Evolutionary conservation across 2,888 invertebrate genomes (phyloP).

Genomic region (Pristionchus entomophagus): DNA sequence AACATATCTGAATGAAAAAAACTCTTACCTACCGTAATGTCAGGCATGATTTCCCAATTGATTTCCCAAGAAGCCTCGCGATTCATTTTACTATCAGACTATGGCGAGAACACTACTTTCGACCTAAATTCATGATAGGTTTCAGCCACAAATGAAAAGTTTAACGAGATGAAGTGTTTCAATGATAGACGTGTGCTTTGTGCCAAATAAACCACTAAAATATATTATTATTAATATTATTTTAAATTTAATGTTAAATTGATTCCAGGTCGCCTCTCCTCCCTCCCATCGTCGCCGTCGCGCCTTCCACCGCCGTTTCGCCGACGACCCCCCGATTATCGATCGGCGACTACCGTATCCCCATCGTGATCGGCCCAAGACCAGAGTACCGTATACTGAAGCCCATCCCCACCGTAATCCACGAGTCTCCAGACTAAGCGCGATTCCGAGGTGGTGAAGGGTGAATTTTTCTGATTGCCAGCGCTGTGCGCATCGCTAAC

Average conservation of each 20-base stretch:
- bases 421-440: background rate
- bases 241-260: background rate
- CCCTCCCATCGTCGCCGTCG: background rate
- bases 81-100: background rate
- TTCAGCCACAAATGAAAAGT: background rate
- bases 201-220: background rate
- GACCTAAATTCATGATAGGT: background rate
- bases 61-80: no score
- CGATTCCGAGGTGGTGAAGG: conserved; percentile 20
- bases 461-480: background rate
- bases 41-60: no score
- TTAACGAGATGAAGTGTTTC: background rate
- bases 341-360: background rate
- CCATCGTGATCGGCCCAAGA: background rate
- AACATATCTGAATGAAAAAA: no score
- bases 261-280: background rate
- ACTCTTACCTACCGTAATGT: no score
- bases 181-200: background rate
- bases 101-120: background rate
- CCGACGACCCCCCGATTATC: background rate
- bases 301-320: background rate
- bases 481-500: background rate
- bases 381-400: background rate
- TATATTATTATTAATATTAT: background rate
- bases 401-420: background rate